Evolutionary conservation across 64 coral and sea anemone genomes (phyloP).

Genomic region (Stylophora pistillata): DNA sequence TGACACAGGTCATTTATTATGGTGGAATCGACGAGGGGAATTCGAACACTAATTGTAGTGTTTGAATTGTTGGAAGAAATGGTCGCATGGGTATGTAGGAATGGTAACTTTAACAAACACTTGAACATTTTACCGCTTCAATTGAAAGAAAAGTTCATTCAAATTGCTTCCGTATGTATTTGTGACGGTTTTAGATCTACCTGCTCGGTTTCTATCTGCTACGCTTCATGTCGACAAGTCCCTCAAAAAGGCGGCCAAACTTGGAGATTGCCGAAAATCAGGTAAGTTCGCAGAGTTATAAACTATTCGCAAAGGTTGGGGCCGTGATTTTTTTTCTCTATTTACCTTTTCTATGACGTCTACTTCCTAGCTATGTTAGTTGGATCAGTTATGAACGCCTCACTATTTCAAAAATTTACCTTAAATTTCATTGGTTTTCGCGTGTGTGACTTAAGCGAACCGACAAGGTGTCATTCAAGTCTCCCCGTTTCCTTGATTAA

Average conservation of each 20-base stretch:
- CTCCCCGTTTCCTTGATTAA: no score
- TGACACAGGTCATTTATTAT: not conserved
- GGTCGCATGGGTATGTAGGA: not conserved
- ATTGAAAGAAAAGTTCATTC: not conserved
- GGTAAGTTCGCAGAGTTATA: slow-evolving; percentile 7
- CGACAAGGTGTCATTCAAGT: no score
- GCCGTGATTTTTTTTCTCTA: not conserved
- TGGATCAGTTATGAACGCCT: no score
- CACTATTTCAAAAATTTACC: no score
- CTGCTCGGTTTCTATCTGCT: slow-evolving; percentile 2
- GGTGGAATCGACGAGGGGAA: slow-evolving; percentile 14
- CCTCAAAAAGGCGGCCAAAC: slow-evolving; percentile 7
- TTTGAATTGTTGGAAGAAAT: not conserved
- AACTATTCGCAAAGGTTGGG: not conserved
- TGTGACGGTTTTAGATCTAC: slow-evolving; percentile 10
- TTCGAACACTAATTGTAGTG: slow-evolving; percentile 20
- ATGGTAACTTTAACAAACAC: not conserved
- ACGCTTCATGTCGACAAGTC: slow-evolving; percentile 12
- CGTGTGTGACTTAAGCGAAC: no score
- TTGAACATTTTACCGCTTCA: not conserved
- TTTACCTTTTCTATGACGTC: not conserved
- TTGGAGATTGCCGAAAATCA: slow-evolving; percentile 20
- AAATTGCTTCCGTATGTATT: slow-evolving; percentile 23
- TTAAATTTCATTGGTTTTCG: no score
- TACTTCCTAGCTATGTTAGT: no score